A percentile compares a stretch with the other conserved stretches of the same genome.
phyloP scores from a whole-genome alignment of 2,888 invertebrate species.

The Alentia gelatinosa region DNA sequence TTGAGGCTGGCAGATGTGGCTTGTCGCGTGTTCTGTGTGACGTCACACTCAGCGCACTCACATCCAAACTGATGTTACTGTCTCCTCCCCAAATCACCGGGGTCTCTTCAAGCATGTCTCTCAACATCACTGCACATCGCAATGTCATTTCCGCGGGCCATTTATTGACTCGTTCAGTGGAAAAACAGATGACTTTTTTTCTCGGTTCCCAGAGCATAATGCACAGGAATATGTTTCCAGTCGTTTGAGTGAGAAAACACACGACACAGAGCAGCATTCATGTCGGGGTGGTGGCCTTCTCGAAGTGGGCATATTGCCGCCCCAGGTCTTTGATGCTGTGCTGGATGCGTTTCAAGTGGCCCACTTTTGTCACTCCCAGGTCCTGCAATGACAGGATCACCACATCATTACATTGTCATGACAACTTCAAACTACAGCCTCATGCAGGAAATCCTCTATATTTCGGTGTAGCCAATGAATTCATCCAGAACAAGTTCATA shows the following conservation, averaged over 20 bases:
- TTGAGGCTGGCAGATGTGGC: background rate
- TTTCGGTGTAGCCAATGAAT: too few species aligned
- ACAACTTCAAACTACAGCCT: background rate
- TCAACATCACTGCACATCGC: background rate
- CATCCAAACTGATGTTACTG: background rate
- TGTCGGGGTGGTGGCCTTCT: constrained; percentile 3
- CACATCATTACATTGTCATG: background rate
- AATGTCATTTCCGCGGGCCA: background rate
- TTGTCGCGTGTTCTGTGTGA: background rate
- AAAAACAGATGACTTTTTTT: background rate
- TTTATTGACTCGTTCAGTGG: background rate
- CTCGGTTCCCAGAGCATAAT: too few species aligned
- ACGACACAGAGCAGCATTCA: too few species aligned
- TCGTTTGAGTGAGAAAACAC: too few species aligned
- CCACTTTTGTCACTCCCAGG: constrained; percentile 95
- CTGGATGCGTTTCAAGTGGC: constrained; percentile 96
- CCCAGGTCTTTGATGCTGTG: constrained; percentile 92
- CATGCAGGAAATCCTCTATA: background rate
- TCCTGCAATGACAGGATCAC: constrained; percentile 85
- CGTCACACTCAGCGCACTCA: background rate
- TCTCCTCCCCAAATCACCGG: background rate
- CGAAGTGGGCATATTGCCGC: constrained; percentile 67
- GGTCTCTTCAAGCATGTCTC: background rate
- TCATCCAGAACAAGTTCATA: too few species aligned
- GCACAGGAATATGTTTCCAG: too few species aligned